These are phyloP conservation scores for Prunella fulvescens DNA, from an alignment of 2,113 vertebrate species.

Conservation along the genomic window DNA sequence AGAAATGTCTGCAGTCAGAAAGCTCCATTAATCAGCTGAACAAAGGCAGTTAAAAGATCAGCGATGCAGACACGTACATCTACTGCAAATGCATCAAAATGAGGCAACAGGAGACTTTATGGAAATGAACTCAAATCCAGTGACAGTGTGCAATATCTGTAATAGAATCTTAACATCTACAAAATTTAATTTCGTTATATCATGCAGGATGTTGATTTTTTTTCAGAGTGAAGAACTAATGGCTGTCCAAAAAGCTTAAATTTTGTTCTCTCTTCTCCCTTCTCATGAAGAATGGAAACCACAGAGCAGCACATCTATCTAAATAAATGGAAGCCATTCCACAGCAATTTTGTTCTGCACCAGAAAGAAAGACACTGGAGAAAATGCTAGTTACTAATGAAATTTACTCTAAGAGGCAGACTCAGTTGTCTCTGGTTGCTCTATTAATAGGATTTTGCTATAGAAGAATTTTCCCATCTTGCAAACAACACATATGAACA, in stretches of 20 bases:
- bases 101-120: slow-evolving; percentile 60
- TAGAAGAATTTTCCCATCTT: background rate
- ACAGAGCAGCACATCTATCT: background rate
- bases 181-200: background rate
- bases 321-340: background rate
- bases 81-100: slow-evolving; percentile 63
- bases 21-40: slow-evolving; percentile 75
- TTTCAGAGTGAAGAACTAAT: background rate
- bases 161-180: background rate
- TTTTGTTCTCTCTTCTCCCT: background rate
- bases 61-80: slow-evolving; percentile 50
- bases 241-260: background rate
- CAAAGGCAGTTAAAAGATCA: slow-evolving; percentile 83
- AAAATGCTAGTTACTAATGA: slow-evolving; percentile 5
- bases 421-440: background rate
- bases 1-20: slow-evolving; percentile 73
- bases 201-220: background rate
- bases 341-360: background rate
- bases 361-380: background rate
- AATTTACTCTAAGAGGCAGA: background rate
- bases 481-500: background rate
- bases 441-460: background rate
- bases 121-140: slow-evolving; percentile 47
- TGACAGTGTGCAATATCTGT: background rate
- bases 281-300: background rate